Base-by-base conservation (phyloP, 2,888 invertebrate genomes). In the Drosophila siamana region DNA sequence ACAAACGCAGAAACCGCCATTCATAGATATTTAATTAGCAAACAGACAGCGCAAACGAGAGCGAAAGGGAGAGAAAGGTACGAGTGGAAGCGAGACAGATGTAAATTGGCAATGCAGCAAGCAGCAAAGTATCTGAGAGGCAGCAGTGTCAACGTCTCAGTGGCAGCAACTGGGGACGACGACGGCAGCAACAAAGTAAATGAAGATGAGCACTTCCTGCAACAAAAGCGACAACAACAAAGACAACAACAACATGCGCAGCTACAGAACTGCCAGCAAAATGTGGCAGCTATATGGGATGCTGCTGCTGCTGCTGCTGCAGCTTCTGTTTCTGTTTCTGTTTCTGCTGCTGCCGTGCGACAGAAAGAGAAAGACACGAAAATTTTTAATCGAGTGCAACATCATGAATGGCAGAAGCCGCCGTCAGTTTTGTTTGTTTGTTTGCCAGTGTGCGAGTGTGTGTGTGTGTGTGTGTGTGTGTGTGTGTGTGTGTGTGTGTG, bases 11-110 rank as follows among this genome's bases (percentile, higher is more conserved):
- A 71, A 62, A 72, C 88, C 86, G 87, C 88, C 86, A 88, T 88
- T 86, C 88, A 88, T 86, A 86, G 86, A 86, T 88, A 86, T 85
- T 86, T 86, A 88, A 88, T 88, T 88, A 88, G 88, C 81, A 75
- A 78, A 75, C 71, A 43, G 60, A 54, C 22, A 46, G 64, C 19
- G 40, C 55, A 26, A 19, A 36, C 15, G 4, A 28, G n/a, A 16
- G 54, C 28, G 30, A 55, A 30, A 43, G 38, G 40, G 62, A 36
- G 46, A 13, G 60, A 6, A n/a, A n/a, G n/a, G 48, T 46, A 16
- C 26, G 50, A 13, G 15, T 22, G 13, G n/a, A 54, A 16, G 28
- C 16, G 13, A 43, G 66, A 30, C 48, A 22, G 54, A 51, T 79
- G 79, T 78, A 86, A 88, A 88, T 88, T 88, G 85, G 78, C 84